Percentiles rank a stretch among this genome's conserved stretches.
These are phyloP conservation scores for Bombus balteatus DNA, from an alignment of 1,140 invertebrate species.

Conservation along the genomic window DNA sequence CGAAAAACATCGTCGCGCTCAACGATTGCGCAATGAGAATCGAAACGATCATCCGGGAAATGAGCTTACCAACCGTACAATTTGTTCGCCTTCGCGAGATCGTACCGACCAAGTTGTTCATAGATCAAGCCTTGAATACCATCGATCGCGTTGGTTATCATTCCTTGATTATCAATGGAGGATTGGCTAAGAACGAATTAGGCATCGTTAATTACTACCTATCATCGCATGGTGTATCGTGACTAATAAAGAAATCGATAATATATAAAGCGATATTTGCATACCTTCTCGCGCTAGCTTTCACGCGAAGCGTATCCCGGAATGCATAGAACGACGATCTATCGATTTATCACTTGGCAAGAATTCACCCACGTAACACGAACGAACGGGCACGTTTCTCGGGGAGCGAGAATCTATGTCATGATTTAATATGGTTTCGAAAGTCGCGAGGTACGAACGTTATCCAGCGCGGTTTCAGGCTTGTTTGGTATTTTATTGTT, in stretches of 20 bases:
- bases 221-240: not conserved
- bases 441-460: constrained; percentile 63
- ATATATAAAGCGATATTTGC: constrained; percentile 34
- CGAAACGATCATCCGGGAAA: constrained; percentile 26
- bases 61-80: not conserved
- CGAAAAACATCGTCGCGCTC: constrained; percentile 53
- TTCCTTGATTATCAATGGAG: not conserved
- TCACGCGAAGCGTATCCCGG: constrained; percentile 43
- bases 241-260: constrained; percentile 44
- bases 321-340: constrained; percentile 43
- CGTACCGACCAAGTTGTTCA: not conserved
- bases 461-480: constrained; percentile 29
- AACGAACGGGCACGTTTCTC: constrained; percentile 33
- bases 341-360: constrained; percentile 55
- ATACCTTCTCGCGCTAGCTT: constrained; percentile 36
- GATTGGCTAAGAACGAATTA: not conserved
- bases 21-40: constrained; percentile 15
- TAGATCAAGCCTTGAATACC: not conserved
- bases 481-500: constrained; percentile 69
- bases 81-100: not conserved
- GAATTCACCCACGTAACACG: constrained; percentile 47
- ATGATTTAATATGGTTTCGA: constrained; percentile 71
- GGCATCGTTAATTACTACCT: not conserved
- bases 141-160: not conserved
- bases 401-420: constrained; percentile 37